Percentiles rank a stretch among this genome's conserved stretches.
Evolutionary conservation across 2,888 invertebrate genomes (phyloP).

Genomic region (Tenthredo livida): DNA sequence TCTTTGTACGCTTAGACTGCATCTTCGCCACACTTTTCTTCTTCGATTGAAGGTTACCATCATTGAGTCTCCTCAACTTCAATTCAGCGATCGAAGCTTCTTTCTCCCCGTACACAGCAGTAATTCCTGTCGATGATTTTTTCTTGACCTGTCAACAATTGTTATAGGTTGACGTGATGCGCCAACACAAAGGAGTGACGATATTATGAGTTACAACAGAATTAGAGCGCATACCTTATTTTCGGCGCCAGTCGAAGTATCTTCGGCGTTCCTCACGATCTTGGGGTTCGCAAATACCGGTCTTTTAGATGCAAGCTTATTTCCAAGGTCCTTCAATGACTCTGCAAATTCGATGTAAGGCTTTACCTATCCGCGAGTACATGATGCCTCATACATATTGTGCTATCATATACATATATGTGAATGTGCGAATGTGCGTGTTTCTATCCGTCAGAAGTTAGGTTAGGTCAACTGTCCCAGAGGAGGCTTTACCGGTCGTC

Average conservation of each 20-base stretch:
- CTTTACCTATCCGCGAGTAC: background rate
- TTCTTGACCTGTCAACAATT: background rate
- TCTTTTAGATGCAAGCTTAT: background rate
- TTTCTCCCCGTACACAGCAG: too few relatives aligned
- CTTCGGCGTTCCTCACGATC: background rate
- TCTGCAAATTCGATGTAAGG: background rate
- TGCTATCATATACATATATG: too few relatives aligned
- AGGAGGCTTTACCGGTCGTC: too few relatives aligned
- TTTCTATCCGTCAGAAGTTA: too few relatives aligned
- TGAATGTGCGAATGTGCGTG: too few relatives aligned
- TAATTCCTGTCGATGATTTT: background rate
- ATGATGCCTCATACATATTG: too few relatives aligned
- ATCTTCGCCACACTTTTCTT: too few relatives aligned
- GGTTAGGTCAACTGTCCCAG: too few relatives aligned
- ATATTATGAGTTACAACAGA: background rate
- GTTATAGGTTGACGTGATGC: background rate
- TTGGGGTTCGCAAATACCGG: background rate
- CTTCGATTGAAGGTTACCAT: too few relatives aligned
- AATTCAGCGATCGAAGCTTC: background rate
- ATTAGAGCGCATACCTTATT: background rate
- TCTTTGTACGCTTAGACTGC: too few relatives aligned
- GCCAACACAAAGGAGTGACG: background rate
- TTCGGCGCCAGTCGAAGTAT: background rate
- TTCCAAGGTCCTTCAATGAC: background rate
- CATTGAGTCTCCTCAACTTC: background rate